Base-by-base conservation (phyloP, 2,113 vertebrate species). In the Larimichthys polyactis region DNA sequence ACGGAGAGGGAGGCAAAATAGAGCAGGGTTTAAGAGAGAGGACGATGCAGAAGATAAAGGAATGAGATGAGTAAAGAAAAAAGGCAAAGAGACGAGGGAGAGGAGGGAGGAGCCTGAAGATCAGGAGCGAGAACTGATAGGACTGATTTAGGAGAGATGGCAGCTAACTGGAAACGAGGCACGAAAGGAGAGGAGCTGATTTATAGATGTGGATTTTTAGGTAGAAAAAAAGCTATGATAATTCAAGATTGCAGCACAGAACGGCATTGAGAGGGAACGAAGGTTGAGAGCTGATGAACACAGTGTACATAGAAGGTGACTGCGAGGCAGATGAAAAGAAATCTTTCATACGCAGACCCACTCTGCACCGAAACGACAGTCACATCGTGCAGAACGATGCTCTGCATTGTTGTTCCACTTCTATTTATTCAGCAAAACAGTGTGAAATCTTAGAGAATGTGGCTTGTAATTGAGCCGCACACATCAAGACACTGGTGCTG, bases 181-280 rank as follows among this genome's bases (percentile, higher is more conserved):
- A 75, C 52, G 29, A 58, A 65, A 65, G 51, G 15, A 69, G 43
- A 75, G 27, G 8, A 66, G 71, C 55, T 20, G 67, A 60, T 82
- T 87, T 78, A 65, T 67, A 76, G 79, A 84, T 71, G 81, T 59
- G 32, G 55, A 46, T 83, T 79, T 83, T 83, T 27, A 52, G 32
- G 60, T n/a, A 60, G 24, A 40, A 40, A 40, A 40, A 78, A 71
- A 71, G 48, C 63, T 59, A 73, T 29, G 48, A 52, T 85, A 46
- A 68, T 74, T 59, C 36, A 78, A 51, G 65, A 69, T 71, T 54
- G 72, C 66, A 73, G 77, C 49, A 68, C 16, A 11, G 32, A 51
- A 36, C 32, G 19, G 36, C 76, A 36, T 57, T 49, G 71, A 59
- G 36, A 65, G 48, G 48, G 77, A 75, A 72, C 27, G 36, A 48